Percentiles rank a stretch among this genome's conserved stretches.
Conservation (phyloP, 2,113 vertebrate species). For the Xiphophorus couchianus region DNA sequence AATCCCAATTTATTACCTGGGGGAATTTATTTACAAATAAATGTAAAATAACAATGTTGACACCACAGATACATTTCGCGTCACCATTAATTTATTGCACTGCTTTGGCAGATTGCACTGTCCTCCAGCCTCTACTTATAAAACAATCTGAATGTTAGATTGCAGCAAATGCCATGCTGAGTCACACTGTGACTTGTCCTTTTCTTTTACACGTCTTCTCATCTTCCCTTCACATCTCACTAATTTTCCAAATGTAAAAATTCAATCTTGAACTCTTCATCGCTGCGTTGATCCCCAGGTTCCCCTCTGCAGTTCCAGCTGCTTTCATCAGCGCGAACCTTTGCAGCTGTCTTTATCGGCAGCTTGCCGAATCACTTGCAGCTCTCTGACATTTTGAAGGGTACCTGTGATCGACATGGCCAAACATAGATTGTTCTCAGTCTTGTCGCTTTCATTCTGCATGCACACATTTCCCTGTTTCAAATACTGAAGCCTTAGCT, state of each 20-base stretch:
- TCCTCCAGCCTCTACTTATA: not conserved
- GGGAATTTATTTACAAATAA: slow-evolving; percentile 1
- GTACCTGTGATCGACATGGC: slow-evolving; percentile 48
- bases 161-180: slow-evolving; percentile 18
- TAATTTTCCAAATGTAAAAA: not conserved
- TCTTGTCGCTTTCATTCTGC: slow-evolving; percentile 10
- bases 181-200: not conserved
- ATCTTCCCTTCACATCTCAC: not conserved
- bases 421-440: slow-evolving; percentile 26
- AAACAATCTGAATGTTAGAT: not conserved
- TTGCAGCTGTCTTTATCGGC: slow-evolving; percentile 34
- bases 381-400: slow-evolving; percentile 54
- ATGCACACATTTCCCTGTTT: slow-evolving; percentile 8
- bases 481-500: not conserved
- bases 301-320: not conserved
- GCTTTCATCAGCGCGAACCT: slow-evolving; percentile 8
- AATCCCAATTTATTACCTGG: too few species aligned
- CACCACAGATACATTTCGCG: slow-evolving; percentile 21
- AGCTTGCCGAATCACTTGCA: slow-evolving; percentile 41
- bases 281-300: not conserved
- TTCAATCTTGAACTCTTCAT: not conserved
- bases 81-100: slow-evolving; percentile 12
- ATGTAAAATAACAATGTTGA: not conserved
- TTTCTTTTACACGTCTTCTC: not conserved
- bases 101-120: not conserved